These are phyloP conservation scores for Papilio glaucus DNA, from an alignment of 1,140 invertebrate genomes.

Conservation along the genomic window DNA sequence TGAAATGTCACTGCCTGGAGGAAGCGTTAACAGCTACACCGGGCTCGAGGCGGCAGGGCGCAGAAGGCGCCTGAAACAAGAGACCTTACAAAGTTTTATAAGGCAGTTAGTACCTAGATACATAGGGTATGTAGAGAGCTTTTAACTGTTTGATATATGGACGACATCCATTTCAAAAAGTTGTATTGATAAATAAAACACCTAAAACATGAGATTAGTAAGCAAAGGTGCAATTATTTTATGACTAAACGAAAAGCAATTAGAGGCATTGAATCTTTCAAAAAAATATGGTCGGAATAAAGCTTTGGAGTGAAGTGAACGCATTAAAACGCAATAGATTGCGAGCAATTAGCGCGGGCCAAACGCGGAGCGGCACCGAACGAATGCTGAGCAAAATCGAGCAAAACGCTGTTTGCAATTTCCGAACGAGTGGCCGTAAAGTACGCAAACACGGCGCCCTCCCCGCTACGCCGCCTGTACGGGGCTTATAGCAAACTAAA, in stretches of 20 bases:
- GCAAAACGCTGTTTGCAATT: conserved; percentile 52
- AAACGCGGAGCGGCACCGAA: conserved; percentile 34
- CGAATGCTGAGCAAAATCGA: conserved; percentile 48
- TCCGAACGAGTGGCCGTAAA: conserved; percentile 46
- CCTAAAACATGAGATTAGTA: conserved; percentile 22
- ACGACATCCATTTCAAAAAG: neutral
- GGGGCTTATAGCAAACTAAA: conserved; percentile 24
- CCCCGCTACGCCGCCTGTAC: conserved; percentile 2
- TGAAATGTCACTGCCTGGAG: too few species aligned
- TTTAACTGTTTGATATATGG: too few species aligned
- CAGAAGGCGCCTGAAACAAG: too few species aligned
- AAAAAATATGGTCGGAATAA: conserved; percentile 48
- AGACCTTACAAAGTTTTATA: too few species aligned
- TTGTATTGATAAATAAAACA: neutral
- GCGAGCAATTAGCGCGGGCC: conserved; percentile 55
- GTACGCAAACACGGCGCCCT: conserved; percentile 36
- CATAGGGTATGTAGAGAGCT: neutral
- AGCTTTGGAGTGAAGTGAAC: conserved; percentile 47
- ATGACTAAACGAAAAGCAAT: conserved; percentile 16
- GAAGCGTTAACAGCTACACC: too few species aligned
- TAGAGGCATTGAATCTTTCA: conserved; percentile 35
- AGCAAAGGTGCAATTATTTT: conserved; percentile 20
- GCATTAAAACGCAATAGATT: conserved; percentile 62
- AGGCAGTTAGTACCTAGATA: too few species aligned
- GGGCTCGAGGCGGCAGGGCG: too few species aligned